Evolutionary conservation across 2,888 invertebrate species (phyloP).

Genomic region (Drosophila nr. perissopoda): DNA sequence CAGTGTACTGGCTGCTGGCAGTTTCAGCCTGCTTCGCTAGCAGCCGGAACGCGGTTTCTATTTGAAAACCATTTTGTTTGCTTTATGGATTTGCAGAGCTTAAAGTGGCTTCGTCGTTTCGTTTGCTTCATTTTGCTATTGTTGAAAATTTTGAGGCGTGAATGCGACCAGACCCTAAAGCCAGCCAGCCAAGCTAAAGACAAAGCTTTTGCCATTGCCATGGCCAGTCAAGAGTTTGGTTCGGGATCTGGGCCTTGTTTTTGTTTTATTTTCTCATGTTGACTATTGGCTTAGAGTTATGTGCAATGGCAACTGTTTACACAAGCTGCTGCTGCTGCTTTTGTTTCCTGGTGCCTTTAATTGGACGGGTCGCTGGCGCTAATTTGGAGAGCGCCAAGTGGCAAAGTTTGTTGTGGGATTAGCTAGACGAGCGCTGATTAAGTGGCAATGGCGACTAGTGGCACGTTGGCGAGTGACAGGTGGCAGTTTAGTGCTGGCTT

Average conservation of each 20-base stretch:
- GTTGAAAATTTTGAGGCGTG: slow-evolving; percentile 78
- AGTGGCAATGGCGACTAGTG: slow-evolving; percentile 11
- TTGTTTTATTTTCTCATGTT: slow-evolving; percentile 77
- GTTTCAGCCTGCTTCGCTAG: slow-evolving; percentile 1
- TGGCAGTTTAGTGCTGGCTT: background rate
- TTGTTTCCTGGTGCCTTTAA: slow-evolving; percentile 53
- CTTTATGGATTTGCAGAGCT: slow-evolving; percentile 84
- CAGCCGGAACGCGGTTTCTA: slow-evolving; percentile 68
- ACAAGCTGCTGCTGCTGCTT: slow-evolving; percentile 28
- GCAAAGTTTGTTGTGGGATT: slow-evolving; percentile 57
- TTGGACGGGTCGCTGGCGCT: slow-evolving; percentile 65
- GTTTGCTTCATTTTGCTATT: slow-evolving; percentile 79
- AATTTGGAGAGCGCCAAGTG: slow-evolving; percentile 49
- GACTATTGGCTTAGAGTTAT: slow-evolving; percentile 79
- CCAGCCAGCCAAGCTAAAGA: background rate
- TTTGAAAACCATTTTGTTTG: slow-evolving; percentile 83
- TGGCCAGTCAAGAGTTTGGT: slow-evolving; percentile 56
- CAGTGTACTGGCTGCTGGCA: slow-evolving; percentile 5
- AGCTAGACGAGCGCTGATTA: slow-evolving; percentile 41
- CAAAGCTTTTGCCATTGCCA: slow-evolving; percentile 4
- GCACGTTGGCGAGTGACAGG: background rate
- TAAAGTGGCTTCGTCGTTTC: slow-evolving; percentile 83
- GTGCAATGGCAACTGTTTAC: slow-evolving; percentile 76
- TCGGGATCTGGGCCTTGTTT: slow-evolving; percentile 51
- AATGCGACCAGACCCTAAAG: slow-evolving; percentile 34